Conservation (phyloP, 2,113 vertebrate species). For the Neolamprologus kungweensis region DNA sequence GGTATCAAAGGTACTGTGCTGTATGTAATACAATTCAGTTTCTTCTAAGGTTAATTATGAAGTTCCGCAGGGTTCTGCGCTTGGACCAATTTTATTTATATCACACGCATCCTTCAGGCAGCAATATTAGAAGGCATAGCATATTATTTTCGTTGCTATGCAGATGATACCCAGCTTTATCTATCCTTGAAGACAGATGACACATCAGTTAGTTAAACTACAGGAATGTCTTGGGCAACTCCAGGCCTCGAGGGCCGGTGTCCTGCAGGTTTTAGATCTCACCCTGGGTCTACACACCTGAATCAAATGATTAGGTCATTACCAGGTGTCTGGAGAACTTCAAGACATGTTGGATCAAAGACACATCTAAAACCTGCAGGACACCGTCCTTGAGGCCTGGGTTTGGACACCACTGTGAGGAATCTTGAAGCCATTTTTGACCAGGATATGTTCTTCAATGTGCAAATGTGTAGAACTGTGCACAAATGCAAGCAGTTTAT, state of each 20-base stretch:
- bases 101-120: not conserved
- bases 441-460: not conserved
- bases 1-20: not conserved
- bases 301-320: not conserved
- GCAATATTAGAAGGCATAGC: not conserved
- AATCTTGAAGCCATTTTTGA: not conserved
- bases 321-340: not conserved
- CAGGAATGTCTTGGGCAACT: not conserved
- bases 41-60: not conserved
- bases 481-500: not conserved
- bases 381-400: not conserved
- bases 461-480: not conserved
- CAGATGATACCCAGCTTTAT: not conserved
- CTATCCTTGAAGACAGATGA: not conserved
- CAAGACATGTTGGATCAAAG: not conserved
- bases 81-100: not conserved
- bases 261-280: not conserved
- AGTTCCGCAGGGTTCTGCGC: not conserved
- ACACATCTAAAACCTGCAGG: not conserved
- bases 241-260: not conserved
- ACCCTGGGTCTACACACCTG: not conserved
- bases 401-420: not conserved
- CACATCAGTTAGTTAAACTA: not conserved
- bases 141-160: not conserved
- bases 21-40: not conserved